A percentile compares a stretch with the other conserved stretches of the same genome.
Conservation (phyloP, 2,888 invertebrate genomes). For the Pterostichus madidus region DNA sequence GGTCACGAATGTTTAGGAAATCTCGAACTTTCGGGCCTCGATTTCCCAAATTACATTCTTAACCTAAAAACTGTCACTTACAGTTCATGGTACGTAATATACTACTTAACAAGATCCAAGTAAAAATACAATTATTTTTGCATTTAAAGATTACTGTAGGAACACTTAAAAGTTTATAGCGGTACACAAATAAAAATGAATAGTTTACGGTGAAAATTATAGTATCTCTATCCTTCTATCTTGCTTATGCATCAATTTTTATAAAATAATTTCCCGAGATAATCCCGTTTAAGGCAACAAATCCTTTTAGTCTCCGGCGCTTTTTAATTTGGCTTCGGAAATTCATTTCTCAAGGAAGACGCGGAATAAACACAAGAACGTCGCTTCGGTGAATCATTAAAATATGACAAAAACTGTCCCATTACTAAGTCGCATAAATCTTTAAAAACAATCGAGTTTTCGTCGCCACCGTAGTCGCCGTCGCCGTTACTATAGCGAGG, state of each 20-base stretch:
- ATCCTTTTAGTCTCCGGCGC: slow-evolving; percentile 18
- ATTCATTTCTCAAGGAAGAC: slow-evolving; percentile 38
- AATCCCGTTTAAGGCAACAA: slow-evolving; percentile 38
- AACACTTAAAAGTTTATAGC: not conserved
- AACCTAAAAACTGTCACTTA: too few relatives aligned
- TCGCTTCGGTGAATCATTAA: slow-evolving; percentile 29
- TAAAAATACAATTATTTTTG: not conserved
- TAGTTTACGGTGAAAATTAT: not conserved
- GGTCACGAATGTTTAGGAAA: too few relatives aligned
- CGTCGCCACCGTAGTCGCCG: not conserved
- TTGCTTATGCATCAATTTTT: slow-evolving; percentile 12
- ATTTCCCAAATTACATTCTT: too few relatives aligned
- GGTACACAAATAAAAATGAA: not conserved
- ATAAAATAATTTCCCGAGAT: slow-evolving; percentile 39
- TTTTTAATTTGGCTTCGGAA: slow-evolving; percentile 42
- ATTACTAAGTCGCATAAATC: slow-evolving; percentile 50
- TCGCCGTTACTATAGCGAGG: not conserved
- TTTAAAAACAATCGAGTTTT: slow-evolving; percentile 29
- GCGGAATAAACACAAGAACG: slow-evolving; percentile 12
- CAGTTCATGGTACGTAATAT: too few relatives aligned
- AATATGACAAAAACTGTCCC: slow-evolving; percentile 41
- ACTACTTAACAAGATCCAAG: too few relatives aligned
- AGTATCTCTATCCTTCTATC: not conserved
- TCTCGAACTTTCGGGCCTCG: too few relatives aligned
- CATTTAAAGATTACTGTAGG: not conserved